Conservation (phyloP, 2,888 invertebrate species). For the Nymphalis c-album region DNA sequence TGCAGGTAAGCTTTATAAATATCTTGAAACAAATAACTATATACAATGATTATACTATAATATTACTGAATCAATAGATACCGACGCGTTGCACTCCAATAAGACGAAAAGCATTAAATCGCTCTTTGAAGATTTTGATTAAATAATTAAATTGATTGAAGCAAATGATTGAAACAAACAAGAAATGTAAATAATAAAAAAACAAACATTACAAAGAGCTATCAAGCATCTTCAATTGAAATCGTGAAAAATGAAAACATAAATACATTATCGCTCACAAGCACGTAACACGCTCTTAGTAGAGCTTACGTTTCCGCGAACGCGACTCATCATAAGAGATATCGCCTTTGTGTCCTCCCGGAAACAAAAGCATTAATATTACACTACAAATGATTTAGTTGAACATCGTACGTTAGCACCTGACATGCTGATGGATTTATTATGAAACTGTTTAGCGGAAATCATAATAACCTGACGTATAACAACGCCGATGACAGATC, state of each 20-base stretch:
- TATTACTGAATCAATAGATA: too few relatives aligned
- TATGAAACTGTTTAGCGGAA: slow-evolving; percentile 20
- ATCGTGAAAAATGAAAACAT: slow-evolving; percentile 1
- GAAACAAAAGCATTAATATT: slow-evolving; percentile 21
- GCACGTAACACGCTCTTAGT: slow-evolving; percentile 1
- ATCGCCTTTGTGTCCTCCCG: slow-evolving; percentile 22
- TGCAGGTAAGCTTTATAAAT: too few relatives aligned
- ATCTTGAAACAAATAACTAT: too few relatives aligned
- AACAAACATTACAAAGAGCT: too few relatives aligned
- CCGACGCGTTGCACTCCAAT: too few relatives aligned
- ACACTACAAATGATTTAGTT: slow-evolving; percentile 31
- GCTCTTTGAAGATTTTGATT: too few relatives aligned
- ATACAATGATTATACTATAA: too few relatives aligned
- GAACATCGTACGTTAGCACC: slow-evolving; percentile 20
- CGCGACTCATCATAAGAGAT: slow-evolving; percentile 6
- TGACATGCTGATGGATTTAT: slow-evolving; percentile 33
- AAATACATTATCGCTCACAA: slow-evolving; percentile 6
- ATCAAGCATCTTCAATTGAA: neutral
- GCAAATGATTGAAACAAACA: too few relatives aligned
- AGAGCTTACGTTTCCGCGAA: slow-evolving; percentile 14
- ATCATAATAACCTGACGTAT: slow-evolving; percentile 14
- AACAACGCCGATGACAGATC: slow-evolving; percentile 11
- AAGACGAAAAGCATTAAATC: too few relatives aligned
- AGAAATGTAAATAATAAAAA: too few relatives aligned
- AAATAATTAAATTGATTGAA: too few relatives aligned